Base-by-base conservation (phyloP, 2,797 vertebrate species). In the Hoplostethus mediterraneus region DNA sequence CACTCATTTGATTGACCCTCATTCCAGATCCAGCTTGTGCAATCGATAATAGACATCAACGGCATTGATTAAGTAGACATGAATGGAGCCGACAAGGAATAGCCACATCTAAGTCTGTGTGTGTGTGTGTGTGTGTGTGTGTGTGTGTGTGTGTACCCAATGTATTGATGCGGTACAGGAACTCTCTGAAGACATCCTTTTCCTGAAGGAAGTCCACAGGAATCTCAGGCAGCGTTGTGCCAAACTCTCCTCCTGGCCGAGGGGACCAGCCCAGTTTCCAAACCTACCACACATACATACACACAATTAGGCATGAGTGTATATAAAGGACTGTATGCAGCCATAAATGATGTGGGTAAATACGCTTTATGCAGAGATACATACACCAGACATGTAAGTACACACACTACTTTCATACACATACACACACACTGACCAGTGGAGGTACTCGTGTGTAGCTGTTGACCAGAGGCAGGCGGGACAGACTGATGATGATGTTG, bases 241-340 rank as follows among this genome's bases (percentile, higher is more conserved):
- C 94, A 0, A 97, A 99, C 63, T 98, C 97, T 82, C 98, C 98
- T 73, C 92, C 94, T 3, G 94, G 95, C 76, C 94, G 96, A 71
- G 98, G 98, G 57, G 97, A 97, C 98, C 98, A 99, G 68, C 98
- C 98, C 64, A 99, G 90, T 87, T 97, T 99, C 98, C 98, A 99
- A 42, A 99, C 97, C 98, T 99, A 60, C 71, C 62, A 75, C 65
- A 71, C 36, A 82, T 40, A 71, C 36, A 82, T 1, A 5, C 2
- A 6, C 38, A 31, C 6, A 13, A 3, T 58, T 6, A 47, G 1
- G 44, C 63, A 42, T 38, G 40, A 44, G 21, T 58, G 44, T 4
- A 48, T 47, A 48, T 31, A 6, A n/a, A 62, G 12, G 10, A n/a
- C 13, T 60, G 21, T 44, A 30, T n/a, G 14, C 12, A 63, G 33